Evolutionary conservation across 2,113 vertebrate species (phyloP), one percentile per base, ranked within the genome.

Genomic region (Ophthalmolycus amberensis): DNA sequence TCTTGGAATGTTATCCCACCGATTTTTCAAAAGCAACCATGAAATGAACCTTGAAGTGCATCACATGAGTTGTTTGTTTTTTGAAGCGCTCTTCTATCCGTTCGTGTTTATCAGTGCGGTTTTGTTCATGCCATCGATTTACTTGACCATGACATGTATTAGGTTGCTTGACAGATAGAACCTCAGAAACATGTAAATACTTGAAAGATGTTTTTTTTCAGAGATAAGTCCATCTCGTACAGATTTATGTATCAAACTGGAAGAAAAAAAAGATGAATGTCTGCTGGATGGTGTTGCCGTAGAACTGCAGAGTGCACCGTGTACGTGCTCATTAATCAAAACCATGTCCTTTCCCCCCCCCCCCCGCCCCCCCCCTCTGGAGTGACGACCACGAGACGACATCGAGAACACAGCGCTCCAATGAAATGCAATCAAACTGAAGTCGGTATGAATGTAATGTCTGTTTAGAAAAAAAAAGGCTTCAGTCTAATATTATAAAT

Each of bases 341-440:
- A 89, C 52, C 86, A 66, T 78, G 76, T 90, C 69, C 83, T 83
- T 90, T 80, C 80, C 20, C 7, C n/a, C 82, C 88, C 77, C 80
- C 80, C 20, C 7, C n/a, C 82, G 87, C 77, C 80, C 80, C 20
- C 7, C 34, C 83, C 88, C 77, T 83, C 82, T 78, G 91, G 90
- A 93, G 91, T 85, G 82, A 85, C 75, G 90, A 86, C 78, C 75
- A 62, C 12, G 71, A 75, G 76, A 83, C 76, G 80, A 85, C 87
- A 60, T 86, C 74, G 27, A 67, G 83, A 88, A 90, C 82, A 92
- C 80, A 79, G 56, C 74, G 67, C 87, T 90, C 88, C 66, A 86
- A 90, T 90, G 84, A 93, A 95, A 95, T 95, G 94, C 95, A 96
- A 95, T 95, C 95, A 96, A 95, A 96, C 95, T 95, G 95, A 95